Base-by-base conservation (phyloP, 2,113 vertebrate species). In the Chrysochloris asiatica region DNA sequence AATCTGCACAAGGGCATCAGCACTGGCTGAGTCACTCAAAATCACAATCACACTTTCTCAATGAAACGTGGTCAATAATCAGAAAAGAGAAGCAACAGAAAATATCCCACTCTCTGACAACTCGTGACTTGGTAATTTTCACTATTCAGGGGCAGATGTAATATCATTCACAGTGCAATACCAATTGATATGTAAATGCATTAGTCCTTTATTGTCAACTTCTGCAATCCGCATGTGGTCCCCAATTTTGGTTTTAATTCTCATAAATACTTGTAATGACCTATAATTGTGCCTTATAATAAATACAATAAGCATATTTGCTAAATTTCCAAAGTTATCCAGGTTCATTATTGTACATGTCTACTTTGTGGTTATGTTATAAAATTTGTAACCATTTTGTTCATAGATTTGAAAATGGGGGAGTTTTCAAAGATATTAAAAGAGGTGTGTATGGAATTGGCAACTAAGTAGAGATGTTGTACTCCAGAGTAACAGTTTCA, bases 401-500 rank as follows among this genome's bases (percentile, higher is more conserved):
- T 83, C 1, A 4, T 45, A 77, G 19, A 47, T 30, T 65, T 63
- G 81, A 56, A 41, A 93, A 71, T 30, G 45, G n/a, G 43, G 50
- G 4, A 50, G 24, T 83, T 96, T 86, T 73, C 38, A 93, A 56
- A 90, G 19, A 10, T 59, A 8, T 48, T 52, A 75, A 33, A 2
- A 90, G 28, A 83, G 78, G 33, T 67, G 38, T 77, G 86, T 84
- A 82, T 85, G 21, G 33, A 92, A 86, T 26, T 76, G 83, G 65
- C 73, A 82, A 41, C 83, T 89, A 81, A 92, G 83, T 73, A 41
- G 76, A 92, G 83, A 95, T 78, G 19, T 33, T 65, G 77, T 59
- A 73, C 73, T 92, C 93, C 24, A 79, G 63, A 5, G 10, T 80
- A 90, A 92, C 89, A 93, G 76, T 85, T 92, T 72, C 89, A 92